phyloP scores from a whole-genome alignment of 92 coral and sea anemone genomes.

The Palythoa grandiflora region DNA sequence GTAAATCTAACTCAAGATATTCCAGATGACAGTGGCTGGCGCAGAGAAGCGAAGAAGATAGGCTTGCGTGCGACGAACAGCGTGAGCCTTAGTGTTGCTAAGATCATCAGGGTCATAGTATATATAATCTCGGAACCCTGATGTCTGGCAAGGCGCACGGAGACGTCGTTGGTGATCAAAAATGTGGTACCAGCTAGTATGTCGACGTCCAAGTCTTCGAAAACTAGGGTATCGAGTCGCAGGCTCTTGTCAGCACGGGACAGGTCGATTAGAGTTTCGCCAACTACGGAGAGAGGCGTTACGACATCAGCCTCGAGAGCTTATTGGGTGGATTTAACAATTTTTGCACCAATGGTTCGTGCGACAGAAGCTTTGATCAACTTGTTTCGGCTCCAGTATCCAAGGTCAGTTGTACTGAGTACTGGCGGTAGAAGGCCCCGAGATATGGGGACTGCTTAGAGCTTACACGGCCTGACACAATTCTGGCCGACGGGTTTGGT shows the following conservation, averaged over 20 bases:
- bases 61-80: slow-evolving; percentile 13
- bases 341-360: neutral
- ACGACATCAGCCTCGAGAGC: slow-evolving; percentile 62
- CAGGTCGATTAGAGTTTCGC: slow-evolving; percentile 53
- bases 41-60: slow-evolving; percentile 31
- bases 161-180: slow-evolving; percentile 29
- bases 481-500: neutral
- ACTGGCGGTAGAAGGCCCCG: slow-evolving; percentile 28
- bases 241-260: slow-evolving; percentile 27
- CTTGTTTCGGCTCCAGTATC: too few species aligned
- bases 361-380: too few species aligned
- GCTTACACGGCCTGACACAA: neutral
- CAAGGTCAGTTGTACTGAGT: too few species aligned
- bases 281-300: slow-evolving; percentile 58
- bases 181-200: slow-evolving; percentile 27
- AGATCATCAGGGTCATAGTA: neutral
- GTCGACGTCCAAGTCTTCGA: neutral
- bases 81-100: neutral
- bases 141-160: slow-evolving; percentile 12
- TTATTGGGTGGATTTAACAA: slow-evolving; percentile 48
- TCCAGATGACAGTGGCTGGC: slow-evolving; percentile 40
- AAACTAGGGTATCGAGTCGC: slow-evolving; percentile 55
- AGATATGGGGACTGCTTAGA: slow-evolving; percentile 40
- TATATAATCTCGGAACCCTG: slow-evolving; percentile 29
- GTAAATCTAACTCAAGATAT: slow-evolving; percentile 45